Percentiles rank a stretch among this genome's conserved stretches.
Conservation (phyloP, 1,140 invertebrate genomes). For the Caenorhabditis elegans region DNA sequence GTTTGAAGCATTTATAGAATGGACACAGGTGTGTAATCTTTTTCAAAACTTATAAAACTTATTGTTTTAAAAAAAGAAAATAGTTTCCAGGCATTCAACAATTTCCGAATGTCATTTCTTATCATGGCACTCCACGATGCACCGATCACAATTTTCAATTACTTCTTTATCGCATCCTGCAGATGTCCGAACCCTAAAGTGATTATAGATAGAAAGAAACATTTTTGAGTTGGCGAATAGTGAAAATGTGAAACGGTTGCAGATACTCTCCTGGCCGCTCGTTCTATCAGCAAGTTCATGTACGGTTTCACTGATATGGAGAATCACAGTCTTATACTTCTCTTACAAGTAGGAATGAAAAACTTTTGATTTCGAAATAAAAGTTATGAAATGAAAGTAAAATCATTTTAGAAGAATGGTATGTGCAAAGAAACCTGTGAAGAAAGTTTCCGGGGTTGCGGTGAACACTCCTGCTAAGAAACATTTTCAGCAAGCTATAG, state of each 20-base stretch:
- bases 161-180: constrained; percentile 60
- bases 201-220: neutral
- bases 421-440: neutral
- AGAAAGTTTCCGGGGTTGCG: neutral
- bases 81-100: constrained; percentile 61
- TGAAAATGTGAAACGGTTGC: neutral
- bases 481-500: constrained; percentile 29
- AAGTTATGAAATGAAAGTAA: no score
- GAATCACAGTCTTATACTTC: constrained; percentile 60
- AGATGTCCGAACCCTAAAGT: constrained; percentile 59
- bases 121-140: constrained; percentile 60
- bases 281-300: constrained; percentile 54
- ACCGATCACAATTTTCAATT: constrained; percentile 63
- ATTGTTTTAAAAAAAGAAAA: neutral
- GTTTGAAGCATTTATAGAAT: constrained; percentile 59
- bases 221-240: neutral
- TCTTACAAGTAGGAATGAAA: constrained; percentile 51
- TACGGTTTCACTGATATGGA: constrained; percentile 55
- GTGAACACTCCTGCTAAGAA: neutral
- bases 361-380: neutral
- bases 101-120: constrained; percentile 63
- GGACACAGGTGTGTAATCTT: constrained; percentile 53
- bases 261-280: constrained; percentile 57
- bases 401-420: constrained; percentile 33
- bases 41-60: neutral